Percentiles rank a stretch among this genome's conserved stretches.
phyloP scores from a whole-genome alignment of 2,797 vertebrate species.

The Podarcis lilfordi region DNA sequence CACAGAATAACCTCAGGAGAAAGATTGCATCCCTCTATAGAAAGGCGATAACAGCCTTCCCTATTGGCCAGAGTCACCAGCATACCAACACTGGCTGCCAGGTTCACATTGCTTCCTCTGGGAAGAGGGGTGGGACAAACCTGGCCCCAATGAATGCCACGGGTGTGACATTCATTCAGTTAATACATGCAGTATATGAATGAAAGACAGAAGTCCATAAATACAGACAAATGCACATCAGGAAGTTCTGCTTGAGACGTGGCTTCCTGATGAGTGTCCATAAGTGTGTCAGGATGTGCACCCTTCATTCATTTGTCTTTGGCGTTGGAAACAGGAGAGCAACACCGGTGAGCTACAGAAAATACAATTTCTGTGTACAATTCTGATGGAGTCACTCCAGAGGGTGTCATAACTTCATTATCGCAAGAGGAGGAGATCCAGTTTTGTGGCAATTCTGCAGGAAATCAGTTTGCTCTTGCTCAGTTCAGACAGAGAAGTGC shows the following conservation, averaged over 20 bases:
- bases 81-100: no score
- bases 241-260: not conserved
- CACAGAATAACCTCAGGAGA: no score
- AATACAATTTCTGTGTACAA: not conserved
- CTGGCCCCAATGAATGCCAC: no score
- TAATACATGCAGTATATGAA: not conserved
- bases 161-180: not conserved
- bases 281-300: not conserved
- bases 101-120: no score
- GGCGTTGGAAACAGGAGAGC: not conserved
- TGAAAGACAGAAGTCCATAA: not conserved
- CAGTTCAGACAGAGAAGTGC: not conserved
- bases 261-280: not conserved
- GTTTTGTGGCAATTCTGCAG: not conserved
- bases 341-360: not conserved
- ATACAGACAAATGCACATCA: not conserved
- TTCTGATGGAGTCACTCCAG: not conserved
- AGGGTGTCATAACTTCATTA: not conserved
- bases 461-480: not conserved
- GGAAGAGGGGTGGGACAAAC: no score
- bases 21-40: no score
- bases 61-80: no score
- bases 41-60: no score
- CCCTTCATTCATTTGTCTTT: not conserved
- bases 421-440: not conserved